Evolutionary conservation across 2,888 invertebrate genomes (phyloP).

Genomic region (Orthosia gothica): DNA sequence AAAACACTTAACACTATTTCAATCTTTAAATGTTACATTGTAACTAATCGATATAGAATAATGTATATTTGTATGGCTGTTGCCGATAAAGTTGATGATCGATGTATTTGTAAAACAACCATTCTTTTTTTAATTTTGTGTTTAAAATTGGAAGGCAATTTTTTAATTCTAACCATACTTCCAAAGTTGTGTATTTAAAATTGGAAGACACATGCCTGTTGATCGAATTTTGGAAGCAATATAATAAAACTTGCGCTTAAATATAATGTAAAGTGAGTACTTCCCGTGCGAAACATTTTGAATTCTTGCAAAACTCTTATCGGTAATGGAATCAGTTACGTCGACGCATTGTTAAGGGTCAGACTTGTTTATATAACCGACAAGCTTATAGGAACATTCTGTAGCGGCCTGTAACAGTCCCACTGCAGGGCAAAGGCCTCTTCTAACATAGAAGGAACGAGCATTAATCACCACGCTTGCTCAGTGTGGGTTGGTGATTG

Average conservation of each 20-base stretch:
- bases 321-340: constrained; percentile 47
- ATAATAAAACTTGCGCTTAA: constrained; percentile 6
- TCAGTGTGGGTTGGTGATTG: constrained; percentile 2
- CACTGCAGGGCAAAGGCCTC: constrained; percentile 20
- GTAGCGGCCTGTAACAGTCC: neutral
- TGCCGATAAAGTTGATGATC: constrained; percentile 31
- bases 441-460: constrained; percentile 3
- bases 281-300: constrained; percentile 35
- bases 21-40: constrained; percentile 61
- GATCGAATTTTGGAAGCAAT: neutral
- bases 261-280: constrained; percentile 7
- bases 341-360: constrained; percentile 53
- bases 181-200: neutral
- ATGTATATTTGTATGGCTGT: constrained; percentile 36
- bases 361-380: constrained; percentile 43
- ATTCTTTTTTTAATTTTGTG: neutral
- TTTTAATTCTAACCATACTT: too few species aligned
- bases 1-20: constrained; percentile 61
- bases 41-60: constrained; percentile 46
- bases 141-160: too few species aligned
- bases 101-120: constrained; percentile 15
- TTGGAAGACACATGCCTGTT: neutral
- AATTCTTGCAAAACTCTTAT: constrained; percentile 47
- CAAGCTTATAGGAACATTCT: constrained; percentile 22
- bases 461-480: constrained; percentile 12